phyloP scores from a whole-genome alignment of 2,888 invertebrate species.

The Sepiola atlantica region DNA sequence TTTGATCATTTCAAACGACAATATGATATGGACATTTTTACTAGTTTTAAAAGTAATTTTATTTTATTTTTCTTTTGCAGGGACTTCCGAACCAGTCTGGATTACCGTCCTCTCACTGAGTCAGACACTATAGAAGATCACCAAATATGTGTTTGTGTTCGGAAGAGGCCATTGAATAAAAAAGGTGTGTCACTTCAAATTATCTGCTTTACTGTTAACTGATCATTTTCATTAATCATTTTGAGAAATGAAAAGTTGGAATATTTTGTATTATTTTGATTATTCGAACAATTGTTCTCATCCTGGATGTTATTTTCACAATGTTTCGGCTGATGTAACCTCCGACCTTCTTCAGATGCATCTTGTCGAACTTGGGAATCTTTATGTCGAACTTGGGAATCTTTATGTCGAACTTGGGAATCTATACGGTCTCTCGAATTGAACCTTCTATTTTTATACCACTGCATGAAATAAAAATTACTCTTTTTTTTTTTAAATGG shows the following conservation, averaged over 20 bases:
- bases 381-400: too few species aligned
- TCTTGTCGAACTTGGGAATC: too few species aligned
- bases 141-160: conserved; percentile 97
- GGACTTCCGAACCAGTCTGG: conserved; percentile 88
- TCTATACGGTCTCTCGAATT: too few species aligned
- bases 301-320: neutral
- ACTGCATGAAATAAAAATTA: too few species aligned
- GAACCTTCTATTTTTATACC: too few species aligned
- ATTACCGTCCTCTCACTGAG: conserved; percentile 89
- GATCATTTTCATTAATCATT: neutral
- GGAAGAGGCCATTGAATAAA: conserved; percentile 96
- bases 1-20: too few species aligned
- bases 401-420: too few species aligned
- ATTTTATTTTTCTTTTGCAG: conserved; percentile 70
- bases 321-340: too few species aligned
- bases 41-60: neutral
- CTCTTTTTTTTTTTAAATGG: too few species aligned
- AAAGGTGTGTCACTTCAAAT: conserved; percentile 79
- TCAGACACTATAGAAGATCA: conserved; percentile 85
- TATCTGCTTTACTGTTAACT: neutral
- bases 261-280: too few species aligned
- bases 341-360: too few species aligned
- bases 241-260: neutral
- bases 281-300: neutral
- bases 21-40: neutral